phyloP scores from a whole-genome alignment of 2,888 invertebrate species.

The Ochropleura leucogaster region DNA sequence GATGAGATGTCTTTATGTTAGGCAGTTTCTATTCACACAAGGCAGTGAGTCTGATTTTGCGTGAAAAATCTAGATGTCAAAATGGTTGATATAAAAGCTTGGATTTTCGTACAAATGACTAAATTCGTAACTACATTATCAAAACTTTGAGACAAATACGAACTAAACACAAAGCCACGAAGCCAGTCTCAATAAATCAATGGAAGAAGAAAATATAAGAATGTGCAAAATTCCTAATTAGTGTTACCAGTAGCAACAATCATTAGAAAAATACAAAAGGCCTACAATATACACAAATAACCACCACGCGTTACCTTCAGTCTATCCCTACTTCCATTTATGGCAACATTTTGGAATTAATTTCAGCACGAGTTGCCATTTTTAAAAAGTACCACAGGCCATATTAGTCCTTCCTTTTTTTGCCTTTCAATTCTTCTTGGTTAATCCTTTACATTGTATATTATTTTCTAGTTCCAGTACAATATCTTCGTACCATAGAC shows the following conservation, averaged over 20 bases:
- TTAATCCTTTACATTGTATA: neutral
- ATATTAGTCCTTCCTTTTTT: neutral
- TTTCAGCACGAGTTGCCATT: neutral
- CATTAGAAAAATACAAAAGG: slow-evolving; percentile 67
- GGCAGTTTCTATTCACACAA: neutral
- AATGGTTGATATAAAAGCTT: neutral
- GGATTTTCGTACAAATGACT: slow-evolving; percentile 47
- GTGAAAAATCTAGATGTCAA: neutral
- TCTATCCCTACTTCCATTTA: slow-evolving; percentile 56
- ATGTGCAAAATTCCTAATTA: slow-evolving; percentile 47
- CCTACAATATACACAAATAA: slow-evolving; percentile 59
- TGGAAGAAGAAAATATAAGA: slow-evolving; percentile 47
- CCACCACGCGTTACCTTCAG: slow-evolving; percentile 61
- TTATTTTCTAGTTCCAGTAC: neutral
- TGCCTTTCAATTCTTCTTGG: neutral
- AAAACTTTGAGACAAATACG: slow-evolving; percentile 43
- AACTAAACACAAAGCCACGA: slow-evolving; percentile 45
- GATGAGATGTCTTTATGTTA: neutral
- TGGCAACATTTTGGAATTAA: slow-evolving; percentile 59
- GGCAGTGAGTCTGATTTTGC: neutral
- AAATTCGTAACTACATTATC: slow-evolving; percentile 37
- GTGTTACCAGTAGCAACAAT: slow-evolving; percentile 47
- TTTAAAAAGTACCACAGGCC: neutral
- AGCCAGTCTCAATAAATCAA: slow-evolving; percentile 39
- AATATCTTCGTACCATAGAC: neutral